Conservation (phyloP, 2,888 invertebrate species). For the Nomada ruficornis region DNA sequence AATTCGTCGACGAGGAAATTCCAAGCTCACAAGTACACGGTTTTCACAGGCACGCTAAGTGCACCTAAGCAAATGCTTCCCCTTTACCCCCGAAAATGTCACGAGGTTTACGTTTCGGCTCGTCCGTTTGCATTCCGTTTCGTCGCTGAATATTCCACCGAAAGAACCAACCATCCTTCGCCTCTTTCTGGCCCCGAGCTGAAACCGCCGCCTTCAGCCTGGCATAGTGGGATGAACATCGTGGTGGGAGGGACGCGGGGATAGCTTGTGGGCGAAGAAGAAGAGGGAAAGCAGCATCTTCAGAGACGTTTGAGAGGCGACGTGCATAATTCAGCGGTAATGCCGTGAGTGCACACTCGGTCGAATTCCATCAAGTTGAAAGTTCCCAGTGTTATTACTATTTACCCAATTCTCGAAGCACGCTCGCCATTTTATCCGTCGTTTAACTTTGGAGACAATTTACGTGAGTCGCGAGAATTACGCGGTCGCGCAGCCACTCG, state of each 20-base stretch:
- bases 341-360: slow-evolving; percentile 64
- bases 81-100: slow-evolving; percentile 46
- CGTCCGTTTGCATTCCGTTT: slow-evolving; percentile 70
- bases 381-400: slow-evolving; percentile 64
- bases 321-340: slow-evolving; percentile 74
- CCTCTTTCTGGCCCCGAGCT: slow-evolving; percentile 20
- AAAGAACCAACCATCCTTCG: slow-evolving; percentile 57
- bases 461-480: not conserved
- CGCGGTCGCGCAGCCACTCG: too few relatives aligned
- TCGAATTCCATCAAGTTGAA: slow-evolving; percentile 57
- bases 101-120: slow-evolving; percentile 71
- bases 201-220: slow-evolving; percentile 42
- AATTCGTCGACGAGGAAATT: slow-evolving; percentile 38
- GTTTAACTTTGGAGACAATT: not conserved
- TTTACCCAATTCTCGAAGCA: slow-evolving; percentile 54
- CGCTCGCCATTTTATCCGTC: slow-evolving; percentile 3
- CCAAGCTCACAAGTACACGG: slow-evolving; percentile 29
- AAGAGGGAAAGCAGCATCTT: slow-evolving; percentile 47
- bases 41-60: slow-evolving; percentile 65
- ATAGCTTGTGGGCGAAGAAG: slow-evolving; percentile 5
- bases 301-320: slow-evolving; percentile 66
- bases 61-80: slow-evolving; percentile 68
- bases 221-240: slow-evolving; percentile 9
- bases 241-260: not conserved
- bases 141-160: slow-evolving; percentile 64